These are phyloP conservation scores for Marronus borbonicus DNA, from an alignment of 2,888 invertebrate species.

Conservation along the genomic window DNA sequence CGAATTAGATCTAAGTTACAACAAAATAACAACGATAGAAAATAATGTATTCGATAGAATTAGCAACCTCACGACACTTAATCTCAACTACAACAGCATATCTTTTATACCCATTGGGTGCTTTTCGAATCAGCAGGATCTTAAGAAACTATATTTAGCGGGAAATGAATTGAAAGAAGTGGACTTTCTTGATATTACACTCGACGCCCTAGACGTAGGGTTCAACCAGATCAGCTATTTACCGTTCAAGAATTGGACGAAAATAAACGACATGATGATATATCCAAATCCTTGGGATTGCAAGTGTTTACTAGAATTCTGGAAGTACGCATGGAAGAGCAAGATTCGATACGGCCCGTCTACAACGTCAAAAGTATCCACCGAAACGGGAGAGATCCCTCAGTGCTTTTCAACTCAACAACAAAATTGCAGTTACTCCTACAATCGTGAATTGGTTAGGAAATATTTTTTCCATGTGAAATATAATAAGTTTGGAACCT, in stretches of 20 bases:
- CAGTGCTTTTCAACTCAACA: neutral
- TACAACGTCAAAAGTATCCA: neutral
- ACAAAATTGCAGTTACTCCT: slow-evolving; percentile 2
- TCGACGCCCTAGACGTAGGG: neutral
- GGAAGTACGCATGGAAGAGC: slow-evolving; percentile 12
- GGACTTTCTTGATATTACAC: neutral
- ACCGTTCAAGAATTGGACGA: neutral
- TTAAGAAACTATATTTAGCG: slow-evolving; percentile 1
- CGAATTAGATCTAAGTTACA: slow-evolving; percentile 14
- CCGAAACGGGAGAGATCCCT: neutral
- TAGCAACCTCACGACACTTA: neutral
- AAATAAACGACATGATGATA: slow-evolving; percentile 12
- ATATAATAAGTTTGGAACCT: neutral
- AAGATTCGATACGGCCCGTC: neutral
- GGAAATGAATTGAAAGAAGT: slow-evolving; percentile 3
- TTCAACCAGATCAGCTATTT: slow-evolving; percentile 5
- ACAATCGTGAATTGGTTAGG: neutral
- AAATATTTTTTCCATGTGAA: slow-evolving; percentile 1
- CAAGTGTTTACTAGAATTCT: slow-evolving; percentile 11
- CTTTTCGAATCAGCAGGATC: neutral
- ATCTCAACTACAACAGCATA: slow-evolving; percentile 17
- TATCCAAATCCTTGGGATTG: slow-evolving; percentile 14
- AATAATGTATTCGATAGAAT: neutral
- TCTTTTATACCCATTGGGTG: neutral
- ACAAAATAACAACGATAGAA: neutral